phyloP scores from a whole-genome alignment of 1,140 invertebrate genomes.

The Penaeus chinensis region DNA sequence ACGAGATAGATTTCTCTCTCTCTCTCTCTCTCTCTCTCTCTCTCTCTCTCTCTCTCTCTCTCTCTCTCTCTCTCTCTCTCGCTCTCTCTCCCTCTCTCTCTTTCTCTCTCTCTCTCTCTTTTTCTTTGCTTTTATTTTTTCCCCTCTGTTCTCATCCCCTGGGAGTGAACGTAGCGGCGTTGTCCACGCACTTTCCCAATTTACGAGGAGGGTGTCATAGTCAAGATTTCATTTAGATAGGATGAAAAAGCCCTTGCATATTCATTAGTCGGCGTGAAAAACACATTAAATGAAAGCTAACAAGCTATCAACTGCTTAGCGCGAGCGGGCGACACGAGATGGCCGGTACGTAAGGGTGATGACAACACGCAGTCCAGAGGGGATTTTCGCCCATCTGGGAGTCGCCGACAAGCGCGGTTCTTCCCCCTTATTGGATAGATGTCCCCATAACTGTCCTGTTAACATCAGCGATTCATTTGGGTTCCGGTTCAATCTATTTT shows the following conservation, averaged over 20 bases:
- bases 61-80: too few relatives aligned
- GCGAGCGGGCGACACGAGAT: not conserved
- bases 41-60: too few relatives aligned
- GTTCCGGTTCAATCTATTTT: constrained; percentile 20
- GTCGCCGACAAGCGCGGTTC: not conserved
- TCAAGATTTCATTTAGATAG: constrained; percentile 60
- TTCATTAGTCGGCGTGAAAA: constrained; percentile 50
- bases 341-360: not conserved
- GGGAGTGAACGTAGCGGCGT: not conserved
- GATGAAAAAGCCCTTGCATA: constrained; percentile 54
- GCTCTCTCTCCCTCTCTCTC: too few relatives aligned
- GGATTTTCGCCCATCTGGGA: constrained; percentile 4
- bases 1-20: not conserved
- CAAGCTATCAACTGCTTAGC: constrained; percentile 42
- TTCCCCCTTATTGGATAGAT: constrained; percentile 46
- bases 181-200: constrained; percentile 4
- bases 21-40: too few relatives aligned
- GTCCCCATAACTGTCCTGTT: constrained; percentile 51
- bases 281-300: constrained; percentile 57
- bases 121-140: not conserved
- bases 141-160: too few relatives aligned
- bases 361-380: not conserved
- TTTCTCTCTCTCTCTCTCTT: not conserved
- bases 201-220: constrained; percentile 46
- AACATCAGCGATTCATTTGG: constrained; percentile 35